Conservation (phyloP, 1,140 invertebrate species). For the Nasonia vitripennis region DNA sequence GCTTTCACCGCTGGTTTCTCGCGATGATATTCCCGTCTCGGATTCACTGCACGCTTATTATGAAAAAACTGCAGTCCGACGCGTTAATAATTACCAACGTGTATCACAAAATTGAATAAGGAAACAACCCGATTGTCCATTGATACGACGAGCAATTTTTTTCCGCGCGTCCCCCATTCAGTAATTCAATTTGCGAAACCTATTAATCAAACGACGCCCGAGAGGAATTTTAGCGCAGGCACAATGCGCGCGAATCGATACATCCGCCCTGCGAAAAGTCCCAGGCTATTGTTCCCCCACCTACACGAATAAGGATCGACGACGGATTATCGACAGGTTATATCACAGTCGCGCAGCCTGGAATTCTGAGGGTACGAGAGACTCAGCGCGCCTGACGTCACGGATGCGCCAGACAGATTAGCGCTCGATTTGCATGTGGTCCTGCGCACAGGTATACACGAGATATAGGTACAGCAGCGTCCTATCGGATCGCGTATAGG, state of each 20-base stretch:
- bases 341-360: neutral
- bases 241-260: neutral
- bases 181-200: neutral
- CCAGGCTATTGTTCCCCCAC: neutral
- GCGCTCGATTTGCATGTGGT: constrained; percentile 68
- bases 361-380: neutral
- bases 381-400: constrained; percentile 61
- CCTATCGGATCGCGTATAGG: constrained; percentile 7
- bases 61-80: constrained; percentile 2
- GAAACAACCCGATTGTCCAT: neutral
- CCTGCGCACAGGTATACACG: constrained; percentile 7
- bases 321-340: constrained; percentile 17
- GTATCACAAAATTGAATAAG: neutral
- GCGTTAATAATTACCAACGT: no score
- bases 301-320: constrained; percentile 46
- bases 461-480: constrained; percentile 55
- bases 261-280: neutral
- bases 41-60: neutral
- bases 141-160: neutral
- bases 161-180: neutral
- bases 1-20: constrained; percentile 49
- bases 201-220: constrained; percentile 6
- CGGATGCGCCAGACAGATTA: constrained; percentile 71
- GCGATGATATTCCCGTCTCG: constrained; percentile 20
- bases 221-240: constrained; percentile 15